Conservation (phyloP, 2,113 vertebrate species). For the Physeter macrocephalus region DNA sequence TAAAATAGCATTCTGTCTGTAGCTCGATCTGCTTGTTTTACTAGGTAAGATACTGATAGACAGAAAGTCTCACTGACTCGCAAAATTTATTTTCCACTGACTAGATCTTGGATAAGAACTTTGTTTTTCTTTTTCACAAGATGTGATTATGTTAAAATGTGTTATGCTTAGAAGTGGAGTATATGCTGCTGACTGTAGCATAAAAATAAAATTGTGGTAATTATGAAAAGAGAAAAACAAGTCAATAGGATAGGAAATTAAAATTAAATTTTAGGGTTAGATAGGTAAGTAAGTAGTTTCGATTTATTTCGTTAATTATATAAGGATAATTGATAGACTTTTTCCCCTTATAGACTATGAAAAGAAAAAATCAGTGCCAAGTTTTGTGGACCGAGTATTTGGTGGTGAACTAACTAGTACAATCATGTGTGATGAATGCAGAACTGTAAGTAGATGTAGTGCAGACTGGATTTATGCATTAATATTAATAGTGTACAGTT, state of each 20-base stretch:
- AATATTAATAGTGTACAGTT: neutral
- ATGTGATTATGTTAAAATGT: neutral
- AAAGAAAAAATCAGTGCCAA: conserved; percentile 85
- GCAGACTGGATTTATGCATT: neutral
- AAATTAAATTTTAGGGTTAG: conserved; percentile 1
- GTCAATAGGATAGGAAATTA: neutral
- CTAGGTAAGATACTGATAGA: neutral
- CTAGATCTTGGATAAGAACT: neutral
- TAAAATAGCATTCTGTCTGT: neutral
- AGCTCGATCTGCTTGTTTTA: neutral
- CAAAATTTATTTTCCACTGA: neutral
- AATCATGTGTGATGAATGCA: conserved; percentile 95
- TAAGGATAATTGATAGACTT: neutral
- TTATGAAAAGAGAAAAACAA: neutral
- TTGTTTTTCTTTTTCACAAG: neutral
- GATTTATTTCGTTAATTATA: neutral
- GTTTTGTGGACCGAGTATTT: conserved; percentile 94
- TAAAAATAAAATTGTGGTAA: neutral
- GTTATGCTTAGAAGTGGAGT: neutral
- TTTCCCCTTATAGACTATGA: conserved; percentile 86
- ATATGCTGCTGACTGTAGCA: neutral
- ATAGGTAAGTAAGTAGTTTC: conserved; percentile 18
- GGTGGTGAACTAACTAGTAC: conserved; percentile 95
- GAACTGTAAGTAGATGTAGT: conserved; percentile 83
- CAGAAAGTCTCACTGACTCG: neutral